phyloP scores from a whole-genome alignment of 2,888 invertebrate species.

The Stegana nigrithorax region DNA sequence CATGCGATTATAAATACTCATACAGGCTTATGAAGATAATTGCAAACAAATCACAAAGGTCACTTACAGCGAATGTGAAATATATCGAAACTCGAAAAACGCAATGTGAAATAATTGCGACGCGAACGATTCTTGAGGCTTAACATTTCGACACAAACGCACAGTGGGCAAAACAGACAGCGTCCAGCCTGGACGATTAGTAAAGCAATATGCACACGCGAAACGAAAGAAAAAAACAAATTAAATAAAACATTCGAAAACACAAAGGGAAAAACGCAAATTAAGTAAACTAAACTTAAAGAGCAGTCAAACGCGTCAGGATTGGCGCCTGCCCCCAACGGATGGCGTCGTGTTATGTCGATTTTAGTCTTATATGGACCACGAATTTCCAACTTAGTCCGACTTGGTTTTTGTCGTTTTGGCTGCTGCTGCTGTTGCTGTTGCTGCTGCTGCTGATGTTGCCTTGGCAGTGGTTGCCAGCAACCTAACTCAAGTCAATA shows the following conservation, averaged over 20 bases:
- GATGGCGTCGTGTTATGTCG: too few relatives aligned
- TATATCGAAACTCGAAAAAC: constrained; percentile 60
- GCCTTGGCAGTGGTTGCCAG: constrained; percentile 43
- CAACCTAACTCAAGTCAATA: constrained; percentile 50
- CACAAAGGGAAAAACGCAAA: background rate
- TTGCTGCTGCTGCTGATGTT: constrained; percentile 38
- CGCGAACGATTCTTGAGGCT: constrained; percentile 57
- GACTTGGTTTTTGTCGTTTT: background rate
- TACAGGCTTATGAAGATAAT: too few relatives aligned
- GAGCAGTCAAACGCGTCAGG: too few relatives aligned
- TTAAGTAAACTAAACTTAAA: too few relatives aligned
- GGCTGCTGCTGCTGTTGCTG: background rate
- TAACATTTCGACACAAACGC: constrained; percentile 44
- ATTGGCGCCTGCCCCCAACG: too few relatives aligned
- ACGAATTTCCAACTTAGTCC: too few relatives aligned
- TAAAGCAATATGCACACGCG: too few relatives aligned
- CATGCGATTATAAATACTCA: too few relatives aligned
- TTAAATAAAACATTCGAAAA: background rate
- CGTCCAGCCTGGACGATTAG: too few relatives aligned
- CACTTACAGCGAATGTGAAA: constrained; percentile 61
- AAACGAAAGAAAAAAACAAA: background rate
- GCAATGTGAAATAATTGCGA: constrained; percentile 61
- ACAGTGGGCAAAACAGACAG: too few relatives aligned
- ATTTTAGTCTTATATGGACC: too few relatives aligned
- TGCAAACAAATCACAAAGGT: too few relatives aligned